These are phyloP conservation scores for Odontomachus brunneus DNA, from an alignment of 1,140 invertebrate species.

Conservation along the genomic window DNA sequence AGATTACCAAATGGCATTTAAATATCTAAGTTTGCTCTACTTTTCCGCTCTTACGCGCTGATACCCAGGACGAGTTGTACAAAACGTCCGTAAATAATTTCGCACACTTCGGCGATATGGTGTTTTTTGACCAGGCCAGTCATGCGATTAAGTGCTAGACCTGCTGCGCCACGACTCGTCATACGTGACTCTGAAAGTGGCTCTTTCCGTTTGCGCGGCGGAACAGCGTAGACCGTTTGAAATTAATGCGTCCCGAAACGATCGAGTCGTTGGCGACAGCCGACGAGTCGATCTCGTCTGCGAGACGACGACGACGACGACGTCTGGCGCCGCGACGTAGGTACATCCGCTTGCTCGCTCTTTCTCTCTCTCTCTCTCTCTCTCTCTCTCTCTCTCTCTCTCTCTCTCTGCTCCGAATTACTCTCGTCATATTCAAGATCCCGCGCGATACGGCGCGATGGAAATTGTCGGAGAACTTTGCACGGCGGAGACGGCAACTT, in stretches of 20 bases:
- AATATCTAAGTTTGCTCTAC: background rate
- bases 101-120: too few relatives aligned
- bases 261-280: conserved; percentile 47
- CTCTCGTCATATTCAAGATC: conserved; percentile 71
- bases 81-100: too few relatives aligned
- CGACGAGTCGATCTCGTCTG: conserved; percentile 37
- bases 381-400: too few relatives aligned
- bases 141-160: too few relatives aligned
- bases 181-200: conserved; percentile 4
- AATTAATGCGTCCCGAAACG: conserved; percentile 2
- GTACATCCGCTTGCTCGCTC: background rate
- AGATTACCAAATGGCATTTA: conserved; percentile 7
- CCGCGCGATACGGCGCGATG: conserved; percentile 64
- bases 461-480: conserved; percentile 71
- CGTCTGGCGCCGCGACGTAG: conserved; percentile 42
- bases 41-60: background rate
- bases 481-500: conserved; percentile 63
- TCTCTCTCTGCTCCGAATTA: conserved; percentile 43
- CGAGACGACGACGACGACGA: conserved; percentile 37
- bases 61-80: too few relatives aligned
- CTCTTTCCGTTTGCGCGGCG: too few relatives aligned
- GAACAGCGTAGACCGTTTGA: too few relatives aligned
- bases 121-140: too few relatives aligned
- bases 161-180: too few relatives aligned
- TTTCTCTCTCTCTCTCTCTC: background rate